Conservation (phyloP, 64 coral and sea anemone genomes). For the Stylophora pistillata region DNA sequence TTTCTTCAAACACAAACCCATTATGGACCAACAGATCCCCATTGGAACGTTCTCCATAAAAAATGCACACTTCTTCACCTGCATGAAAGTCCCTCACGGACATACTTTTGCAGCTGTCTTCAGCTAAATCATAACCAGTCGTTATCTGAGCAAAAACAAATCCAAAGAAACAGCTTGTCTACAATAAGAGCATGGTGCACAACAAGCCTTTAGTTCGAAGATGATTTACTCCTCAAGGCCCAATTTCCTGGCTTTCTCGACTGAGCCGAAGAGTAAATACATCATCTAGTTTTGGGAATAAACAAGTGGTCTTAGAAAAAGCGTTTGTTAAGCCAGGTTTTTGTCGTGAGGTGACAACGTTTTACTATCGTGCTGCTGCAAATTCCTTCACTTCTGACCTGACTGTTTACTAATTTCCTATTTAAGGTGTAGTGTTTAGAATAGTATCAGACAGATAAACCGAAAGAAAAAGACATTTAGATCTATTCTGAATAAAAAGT, state of each 20-base stretch:
- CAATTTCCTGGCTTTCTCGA: too few relatives aligned
- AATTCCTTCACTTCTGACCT: too few relatives aligned
- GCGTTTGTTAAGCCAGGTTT: too few relatives aligned
- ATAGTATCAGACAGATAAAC: neutral
- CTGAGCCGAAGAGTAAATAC: neutral
- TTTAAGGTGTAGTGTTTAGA: too few relatives aligned
- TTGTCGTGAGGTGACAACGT: too few relatives aligned
- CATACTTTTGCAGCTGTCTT: slow-evolving; percentile 71
- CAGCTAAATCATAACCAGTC: slow-evolving; percentile 67
- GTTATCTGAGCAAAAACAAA: slow-evolving; percentile 52
- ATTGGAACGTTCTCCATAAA: slow-evolving; percentile 85
- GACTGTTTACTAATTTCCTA: too few relatives aligned
- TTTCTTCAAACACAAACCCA: slow-evolving; percentile 81
- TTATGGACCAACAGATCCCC: slow-evolving; percentile 86
- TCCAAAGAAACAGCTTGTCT: neutral
- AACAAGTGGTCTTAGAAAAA: too few relatives aligned
- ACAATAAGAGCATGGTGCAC: neutral
- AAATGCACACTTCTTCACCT: slow-evolving; percentile 86
- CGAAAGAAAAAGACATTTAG: neutral
- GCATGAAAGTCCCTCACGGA: slow-evolving; percentile 55
- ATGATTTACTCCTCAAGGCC: too few relatives aligned
- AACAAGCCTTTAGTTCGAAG: neutral
- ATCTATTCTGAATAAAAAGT: too few relatives aligned
- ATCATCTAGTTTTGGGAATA: too few relatives aligned
- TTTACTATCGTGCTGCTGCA: too few relatives aligned